phyloP scores from a whole-genome alignment of 2,113 vertebrate species.

The Origma solitaria region DNA sequence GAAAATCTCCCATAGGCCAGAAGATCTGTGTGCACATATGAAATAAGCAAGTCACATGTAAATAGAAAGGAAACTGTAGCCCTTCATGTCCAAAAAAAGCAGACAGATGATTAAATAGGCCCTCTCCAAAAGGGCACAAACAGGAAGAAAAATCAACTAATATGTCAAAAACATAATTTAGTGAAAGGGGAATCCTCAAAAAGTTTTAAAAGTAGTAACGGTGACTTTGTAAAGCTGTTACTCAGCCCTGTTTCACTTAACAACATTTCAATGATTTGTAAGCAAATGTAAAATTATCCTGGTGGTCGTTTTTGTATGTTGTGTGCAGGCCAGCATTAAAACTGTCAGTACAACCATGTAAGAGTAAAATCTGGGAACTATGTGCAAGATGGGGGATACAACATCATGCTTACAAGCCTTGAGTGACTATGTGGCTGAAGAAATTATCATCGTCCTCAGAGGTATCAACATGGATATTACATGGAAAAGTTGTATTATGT shows the following conservation, averaged over 20 bases:
- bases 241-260: not conserved
- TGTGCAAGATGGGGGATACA: not conserved
- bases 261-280: not conserved
- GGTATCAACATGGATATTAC: not conserved
- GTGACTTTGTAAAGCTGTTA: not conserved
- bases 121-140: not conserved
- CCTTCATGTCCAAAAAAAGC: not conserved
- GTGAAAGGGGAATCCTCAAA: not conserved
- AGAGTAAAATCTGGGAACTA: not conserved
- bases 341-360: accelerated
- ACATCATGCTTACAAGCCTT: accelerated
- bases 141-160: not conserved
- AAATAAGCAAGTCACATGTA: not conserved
- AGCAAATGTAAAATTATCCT: not conserved
- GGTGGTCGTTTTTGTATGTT: not conserved
- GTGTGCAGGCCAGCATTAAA: not conserved
- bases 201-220: not conserved
- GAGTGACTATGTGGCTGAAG: not conserved
- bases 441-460: not conserved
- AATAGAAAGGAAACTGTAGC: constrained; percentile 4
- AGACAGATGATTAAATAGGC: not conserved
- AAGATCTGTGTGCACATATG: not conserved
- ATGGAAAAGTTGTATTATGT: not conserved
- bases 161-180: not conserved
- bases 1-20: not conserved